Evolutionary conservation across 2,113 vertebrate species (phyloP), one percentile per base, ranked within the genome.

Genomic region (Strix aluco): DNA sequence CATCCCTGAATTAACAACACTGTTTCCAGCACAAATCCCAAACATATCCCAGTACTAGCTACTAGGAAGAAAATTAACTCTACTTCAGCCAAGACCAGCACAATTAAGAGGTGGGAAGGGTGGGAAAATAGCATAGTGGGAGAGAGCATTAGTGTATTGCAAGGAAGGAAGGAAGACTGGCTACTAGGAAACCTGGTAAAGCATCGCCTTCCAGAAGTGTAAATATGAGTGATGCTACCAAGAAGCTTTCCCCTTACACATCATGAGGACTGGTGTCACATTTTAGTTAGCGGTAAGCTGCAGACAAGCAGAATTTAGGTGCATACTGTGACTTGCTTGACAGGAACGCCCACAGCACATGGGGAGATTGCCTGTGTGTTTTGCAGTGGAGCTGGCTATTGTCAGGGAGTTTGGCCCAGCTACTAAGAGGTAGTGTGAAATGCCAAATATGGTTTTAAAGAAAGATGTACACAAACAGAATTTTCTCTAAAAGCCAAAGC

Each of bases 291-390:
- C 6, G 25, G 23, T 65, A 59, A 63, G 5, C 14, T 81, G 29
- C 34, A 73, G 59, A 34, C 51, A 71, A 84, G n/a, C 25, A 71
- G 51, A 78, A 71, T 70, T 87, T 66, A 34, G 29, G 32, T 46
- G 18, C 9, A 3, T 44, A 4, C 15, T 55, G 32, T 54, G 70
- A 13, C 42, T n/a, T 63, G 29, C 21, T 81, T 40, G 46, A 36
- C 38, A 36, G 29, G 29, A 75, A 40, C 2, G 1, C 6, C 23
- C 57, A 14, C 8, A 18, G 22, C 32, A 54, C 10, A 0, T 1
- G 1, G 52, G 30, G 19, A 58, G 11, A 32, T 15, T 34, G 13
- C 34, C 30, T 51, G 13, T 36, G 11, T 65, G 26, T 58, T 81
- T 71, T 74, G 44, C 20, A 23, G 55, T 13, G 11, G 25, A 8